Percentiles rank a stretch among this genome's conserved stretches.
phyloP scores from a whole-genome alignment of 1,140 invertebrate species.

The Drosophila miranda region DNA sequence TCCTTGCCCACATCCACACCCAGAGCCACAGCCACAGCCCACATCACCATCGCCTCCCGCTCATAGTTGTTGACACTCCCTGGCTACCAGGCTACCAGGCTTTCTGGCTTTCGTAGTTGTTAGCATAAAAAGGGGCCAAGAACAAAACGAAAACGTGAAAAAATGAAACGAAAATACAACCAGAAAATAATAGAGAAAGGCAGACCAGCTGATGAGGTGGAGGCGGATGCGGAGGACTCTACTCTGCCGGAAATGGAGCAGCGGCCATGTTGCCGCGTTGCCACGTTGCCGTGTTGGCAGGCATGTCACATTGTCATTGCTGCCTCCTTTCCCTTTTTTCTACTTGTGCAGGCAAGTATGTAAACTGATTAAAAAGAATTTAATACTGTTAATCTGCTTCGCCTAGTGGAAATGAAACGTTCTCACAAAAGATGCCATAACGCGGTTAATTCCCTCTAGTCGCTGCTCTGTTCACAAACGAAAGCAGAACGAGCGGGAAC shows the following conservation, averaged over 20 bases:
- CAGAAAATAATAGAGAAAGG: conserved; percentile 8
- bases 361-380: conserved; percentile 79
- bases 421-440: conserved; percentile 34
- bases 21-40: not conserved
- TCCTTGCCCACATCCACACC: conserved; percentile 10
- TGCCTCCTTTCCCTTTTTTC: conserved; percentile 46
- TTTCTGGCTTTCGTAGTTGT: conserved; percentile 28
- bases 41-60: not conserved
- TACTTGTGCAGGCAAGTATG: conserved; percentile 72
- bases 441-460: conserved; percentile 5
- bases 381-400: conserved; percentile 79
- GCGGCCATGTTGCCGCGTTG: conserved; percentile 71
- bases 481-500: not conserved
- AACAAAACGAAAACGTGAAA: conserved; percentile 25
- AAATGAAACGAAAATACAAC: conserved; percentile 23
- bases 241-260: conserved; percentile 66
- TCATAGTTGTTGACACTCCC: conserved; percentile 40
- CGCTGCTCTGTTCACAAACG: not conserved
- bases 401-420: conserved; percentile 70
- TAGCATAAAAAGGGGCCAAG: conserved; percentile 43
- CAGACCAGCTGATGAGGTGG: conserved; percentile 10
- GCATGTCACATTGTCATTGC: conserved; percentile 9
- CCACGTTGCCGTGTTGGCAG: conserved; percentile 21
- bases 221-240: conserved; percentile 18
- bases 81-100: conserved; percentile 45